Conservation (phyloP, 2,113 vertebrate genomes). For the Xyrauchen texanus region DNA sequence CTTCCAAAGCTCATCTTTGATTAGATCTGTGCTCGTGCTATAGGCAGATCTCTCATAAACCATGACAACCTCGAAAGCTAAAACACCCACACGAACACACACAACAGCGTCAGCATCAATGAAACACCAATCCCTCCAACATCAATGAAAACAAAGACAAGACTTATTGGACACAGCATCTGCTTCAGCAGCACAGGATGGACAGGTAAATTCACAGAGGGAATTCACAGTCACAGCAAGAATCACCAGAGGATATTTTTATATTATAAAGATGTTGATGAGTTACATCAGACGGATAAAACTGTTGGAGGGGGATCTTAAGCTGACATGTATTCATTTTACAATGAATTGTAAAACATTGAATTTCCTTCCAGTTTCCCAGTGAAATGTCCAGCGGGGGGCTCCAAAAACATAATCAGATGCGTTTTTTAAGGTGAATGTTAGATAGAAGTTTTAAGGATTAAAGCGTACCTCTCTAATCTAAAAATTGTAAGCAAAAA, state of each 20-base stretch:
- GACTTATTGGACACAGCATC: conserved; percentile 24
- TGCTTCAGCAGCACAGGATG: conserved; percentile 12
- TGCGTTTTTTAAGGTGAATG: too few species aligned
- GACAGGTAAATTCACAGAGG: not conserved
- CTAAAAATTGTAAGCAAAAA: too few species aligned
- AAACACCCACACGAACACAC: not conserved
- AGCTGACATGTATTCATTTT: too few species aligned
- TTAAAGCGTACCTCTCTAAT: too few species aligned
- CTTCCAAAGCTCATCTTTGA: conserved; percentile 38
- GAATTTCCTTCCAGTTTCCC: too few species aligned
- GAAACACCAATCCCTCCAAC: conserved; percentile 21
- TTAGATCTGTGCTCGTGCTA: conserved; percentile 36
- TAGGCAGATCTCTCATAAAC: conserved; percentile 31
- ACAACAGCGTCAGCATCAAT: not conserved
- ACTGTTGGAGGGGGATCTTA: too few species aligned
- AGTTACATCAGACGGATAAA: not conserved
- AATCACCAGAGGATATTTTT: conserved; percentile 13
- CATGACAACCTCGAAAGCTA: conserved; percentile 11
- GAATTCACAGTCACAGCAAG: not conserved
- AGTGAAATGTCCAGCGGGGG: too few species aligned
- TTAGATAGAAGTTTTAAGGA: too few species aligned
- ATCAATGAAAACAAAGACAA: conserved; percentile 33
- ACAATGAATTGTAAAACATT: too few species aligned
- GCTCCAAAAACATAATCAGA: too few species aligned
- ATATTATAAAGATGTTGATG: conserved; percentile 1